Percentiles rank a stretch among this genome's conserved stretches.
Evolutionary conservation across 2,797 vertebrate genomes (phyloP).

Genomic region (Cichlasoma orientale): DNA sequence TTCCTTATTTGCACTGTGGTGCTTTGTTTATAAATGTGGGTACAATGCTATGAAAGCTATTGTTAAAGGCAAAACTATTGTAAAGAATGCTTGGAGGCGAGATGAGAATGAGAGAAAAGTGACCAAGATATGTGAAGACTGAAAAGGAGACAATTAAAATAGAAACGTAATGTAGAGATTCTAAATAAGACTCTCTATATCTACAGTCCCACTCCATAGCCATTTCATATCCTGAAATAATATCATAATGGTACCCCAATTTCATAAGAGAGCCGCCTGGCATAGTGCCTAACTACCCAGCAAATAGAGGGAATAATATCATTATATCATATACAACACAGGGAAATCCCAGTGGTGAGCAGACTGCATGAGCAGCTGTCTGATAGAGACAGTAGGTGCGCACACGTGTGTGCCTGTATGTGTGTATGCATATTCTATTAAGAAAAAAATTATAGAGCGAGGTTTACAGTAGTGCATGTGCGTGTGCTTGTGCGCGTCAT

Average conservation of each 20-base stretch:
- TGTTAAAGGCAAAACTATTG: slow-evolving; percentile 53
- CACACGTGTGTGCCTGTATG: slow-evolving; percentile 14
- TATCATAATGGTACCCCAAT: slow-evolving; percentile 61
- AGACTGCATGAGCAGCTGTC: slow-evolving; percentile 74
- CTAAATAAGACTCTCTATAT: slow-evolving; percentile 5
- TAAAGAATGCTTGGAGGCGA: slow-evolving; percentile 37
- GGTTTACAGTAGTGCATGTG: slow-evolving; percentile 40
- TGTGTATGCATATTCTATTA: slow-evolving; percentile 27
- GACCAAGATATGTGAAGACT: slow-evolving; percentile 36
- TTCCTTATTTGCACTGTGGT: slow-evolving; percentile 73
- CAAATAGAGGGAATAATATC: slow-evolving; percentile 76
- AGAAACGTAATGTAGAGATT: slow-evolving; percentile 12
- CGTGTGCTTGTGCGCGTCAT: slow-evolving; percentile 67
- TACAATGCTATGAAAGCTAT: slow-evolving; percentile 46
- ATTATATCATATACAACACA: slow-evolving; percentile 73
- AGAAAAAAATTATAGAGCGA: slow-evolving; percentile 16
- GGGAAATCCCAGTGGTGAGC: slow-evolving; percentile 76
- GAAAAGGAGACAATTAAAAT: slow-evolving; percentile 32
- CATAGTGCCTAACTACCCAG: slow-evolving; percentile 76
- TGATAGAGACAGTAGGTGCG: slow-evolving; percentile 64
- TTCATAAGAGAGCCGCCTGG: slow-evolving; percentile 72
- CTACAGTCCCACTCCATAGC: slow-evolving; percentile 28
- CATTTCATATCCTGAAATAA: slow-evolving; percentile 63
- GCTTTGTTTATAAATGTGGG: slow-evolving; percentile 59
- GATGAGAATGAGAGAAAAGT: slow-evolving; percentile 25